Evolutionary conservation across 2,797 vertebrate genomes (phyloP).

Genomic region (Karalla daura): DNA sequence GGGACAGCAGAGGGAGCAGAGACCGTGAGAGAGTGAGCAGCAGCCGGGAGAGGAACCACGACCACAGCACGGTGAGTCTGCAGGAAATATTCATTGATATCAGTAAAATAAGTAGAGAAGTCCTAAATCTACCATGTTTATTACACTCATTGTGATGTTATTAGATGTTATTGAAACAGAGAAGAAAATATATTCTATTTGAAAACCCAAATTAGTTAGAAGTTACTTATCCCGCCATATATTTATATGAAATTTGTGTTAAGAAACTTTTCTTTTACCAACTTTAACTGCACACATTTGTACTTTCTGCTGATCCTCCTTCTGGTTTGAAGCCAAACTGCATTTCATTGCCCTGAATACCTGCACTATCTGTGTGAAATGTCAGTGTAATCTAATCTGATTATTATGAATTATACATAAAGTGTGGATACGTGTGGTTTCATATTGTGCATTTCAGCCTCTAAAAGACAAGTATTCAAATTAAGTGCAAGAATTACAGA

Average conservation of each 20-base stretch:
- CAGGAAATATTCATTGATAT: not conserved
- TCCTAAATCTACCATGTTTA: not conserved
- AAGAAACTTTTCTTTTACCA: too few species aligned
- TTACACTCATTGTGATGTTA: not conserved
- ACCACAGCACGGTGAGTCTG: constrained; percentile 51
- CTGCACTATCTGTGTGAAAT: too few species aligned
- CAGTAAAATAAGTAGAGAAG: not conserved
- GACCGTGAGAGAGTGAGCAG: constrained; percentile 53
- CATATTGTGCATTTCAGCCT: not conserved
- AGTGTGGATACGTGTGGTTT: not conserved
- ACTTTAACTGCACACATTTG: too few species aligned
- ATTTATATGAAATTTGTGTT: too few species aligned
- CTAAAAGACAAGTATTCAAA: not conserved
- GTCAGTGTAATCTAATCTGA: too few species aligned
- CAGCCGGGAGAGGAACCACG: constrained; percentile 27
- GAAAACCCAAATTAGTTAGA: too few species aligned
- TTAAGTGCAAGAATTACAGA: not conserved
- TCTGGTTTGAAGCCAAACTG: too few species aligned
- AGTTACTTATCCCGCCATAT: too few species aligned
- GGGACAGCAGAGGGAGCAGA: constrained; percentile 50
- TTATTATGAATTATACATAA: not conserved
- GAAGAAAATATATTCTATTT: too few species aligned
- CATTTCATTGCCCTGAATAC: too few species aligned
- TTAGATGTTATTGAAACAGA: not conserved
- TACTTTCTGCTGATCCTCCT: too few species aligned